Conservation (phyloP, 2,888 invertebrate species). For the Limulus polyphemus region DNA sequence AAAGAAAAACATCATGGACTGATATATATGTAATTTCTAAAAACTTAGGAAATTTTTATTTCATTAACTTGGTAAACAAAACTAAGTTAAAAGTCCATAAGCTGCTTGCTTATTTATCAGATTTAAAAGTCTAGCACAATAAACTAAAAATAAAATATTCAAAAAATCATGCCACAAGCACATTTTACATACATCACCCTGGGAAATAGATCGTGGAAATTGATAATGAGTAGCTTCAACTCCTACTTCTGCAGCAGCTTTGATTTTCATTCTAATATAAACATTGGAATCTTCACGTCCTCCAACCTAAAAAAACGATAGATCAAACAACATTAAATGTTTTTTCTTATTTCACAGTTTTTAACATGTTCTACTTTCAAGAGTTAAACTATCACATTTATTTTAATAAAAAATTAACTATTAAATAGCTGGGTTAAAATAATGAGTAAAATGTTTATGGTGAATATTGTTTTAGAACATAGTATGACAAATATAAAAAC, state of each 20-base stretch:
- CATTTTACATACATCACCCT: slow-evolving; percentile 50
- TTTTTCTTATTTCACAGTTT: slow-evolving; percentile 1
- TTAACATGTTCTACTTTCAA: slow-evolving; percentile 2
- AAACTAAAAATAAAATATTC: too few relatives aligned
- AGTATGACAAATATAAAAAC: too few relatives aligned
- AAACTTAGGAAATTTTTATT: too few relatives aligned
- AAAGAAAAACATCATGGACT: too few relatives aligned
- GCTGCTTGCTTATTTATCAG: too few relatives aligned
- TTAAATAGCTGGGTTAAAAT: too few relatives aligned
- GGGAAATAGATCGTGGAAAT: slow-evolving; percentile 64
- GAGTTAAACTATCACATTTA: slow-evolving; percentile 12
- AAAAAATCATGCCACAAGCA: background rate
- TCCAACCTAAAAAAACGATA: slow-evolving; percentile 52
- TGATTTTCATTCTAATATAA: slow-evolving; percentile 91
- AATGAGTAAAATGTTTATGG: too few relatives aligned
- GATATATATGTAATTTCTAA: too few relatives aligned
- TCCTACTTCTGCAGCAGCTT: slow-evolving; percentile 80
- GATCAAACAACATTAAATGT: background rate
- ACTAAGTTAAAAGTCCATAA: too few relatives aligned
- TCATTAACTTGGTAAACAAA: too few relatives aligned
- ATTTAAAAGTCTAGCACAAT: too few relatives aligned
- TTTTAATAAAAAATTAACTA: background rate
- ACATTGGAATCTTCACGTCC: slow-evolving; percentile 94
- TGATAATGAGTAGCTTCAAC: slow-evolving; percentile 66
- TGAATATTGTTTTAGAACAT: too few relatives aligned